These are phyloP conservation scores for Coelopa frigida DNA, from an alignment of 1,140 invertebrate genomes.

Conservation along the genomic window DNA sequence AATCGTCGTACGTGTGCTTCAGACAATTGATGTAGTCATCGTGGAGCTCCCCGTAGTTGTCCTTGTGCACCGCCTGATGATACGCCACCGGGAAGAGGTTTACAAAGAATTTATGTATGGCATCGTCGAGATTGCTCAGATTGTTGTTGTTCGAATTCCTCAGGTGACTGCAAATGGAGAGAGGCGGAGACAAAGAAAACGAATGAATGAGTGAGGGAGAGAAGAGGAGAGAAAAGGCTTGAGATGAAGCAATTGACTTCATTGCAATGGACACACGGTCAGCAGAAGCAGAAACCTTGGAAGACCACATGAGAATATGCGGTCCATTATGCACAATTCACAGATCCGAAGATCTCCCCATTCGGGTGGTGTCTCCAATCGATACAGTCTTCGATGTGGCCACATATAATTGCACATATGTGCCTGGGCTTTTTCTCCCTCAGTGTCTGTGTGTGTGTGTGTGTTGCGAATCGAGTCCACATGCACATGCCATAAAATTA, in stretches of 20 bases:
- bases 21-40: conserved; percentile 70
- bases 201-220: background rate
- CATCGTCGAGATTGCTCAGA: conserved; percentile 46
- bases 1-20: conserved; percentile 60
- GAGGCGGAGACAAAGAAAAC: background rate
- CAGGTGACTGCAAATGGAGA: conserved; percentile 21
- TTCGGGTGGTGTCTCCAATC: too few species aligned
- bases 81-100: conserved; percentile 76
- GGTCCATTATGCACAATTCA: too few species aligned
- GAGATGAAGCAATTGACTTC: background rate
- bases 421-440: too few species aligned
- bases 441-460: conserved; percentile 10
- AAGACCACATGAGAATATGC: too few species aligned
- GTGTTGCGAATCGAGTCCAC: conserved; percentile 9
- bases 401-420: too few species aligned
- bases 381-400: too few species aligned
- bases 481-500: too few species aligned
- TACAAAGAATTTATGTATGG: conserved; percentile 70
- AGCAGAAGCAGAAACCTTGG: too few species aligned
- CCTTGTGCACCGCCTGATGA: conserved; percentile 56
- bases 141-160: conserved; percentile 33
- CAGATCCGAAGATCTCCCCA: too few species aligned
- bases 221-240: background rate
- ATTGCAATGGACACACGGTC: too few species aligned
- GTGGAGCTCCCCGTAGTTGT: conserved; percentile 54